Conservation (phyloP, 2,797 vertebrate species). For the Heterohyrax brucei region DNA sequence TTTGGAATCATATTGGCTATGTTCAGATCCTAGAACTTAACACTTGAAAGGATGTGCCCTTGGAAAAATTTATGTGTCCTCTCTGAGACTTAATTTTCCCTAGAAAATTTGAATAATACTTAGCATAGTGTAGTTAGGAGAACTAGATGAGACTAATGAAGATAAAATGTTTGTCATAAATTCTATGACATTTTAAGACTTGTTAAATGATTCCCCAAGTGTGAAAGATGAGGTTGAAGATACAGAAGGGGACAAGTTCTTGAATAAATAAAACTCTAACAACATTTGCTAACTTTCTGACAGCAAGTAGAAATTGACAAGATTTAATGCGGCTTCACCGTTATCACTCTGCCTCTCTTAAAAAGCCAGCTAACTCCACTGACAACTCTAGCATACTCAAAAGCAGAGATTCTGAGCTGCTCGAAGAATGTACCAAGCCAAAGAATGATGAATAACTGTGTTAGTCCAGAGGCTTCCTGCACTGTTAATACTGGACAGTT, state of each 20-base stretch:
- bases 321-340: not conserved
- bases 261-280: not conserved
- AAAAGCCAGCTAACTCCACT: not conserved
- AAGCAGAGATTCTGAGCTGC: not conserved
- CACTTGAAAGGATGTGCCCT: not conserved
- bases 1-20: not conserved
- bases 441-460: not conserved
- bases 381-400: not conserved
- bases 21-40: conserved; percentile 10
- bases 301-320: not conserved
- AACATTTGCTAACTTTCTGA: not conserved
- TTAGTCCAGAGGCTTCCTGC: not conserved
- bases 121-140: not conserved
- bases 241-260: not conserved
- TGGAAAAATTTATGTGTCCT: not conserved
- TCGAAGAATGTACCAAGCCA: not conserved
- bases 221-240: not conserved
- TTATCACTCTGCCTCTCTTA: not conserved
- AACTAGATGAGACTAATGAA: not conserved
- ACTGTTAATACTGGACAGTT: not conserved
- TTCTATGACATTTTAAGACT: not conserved
- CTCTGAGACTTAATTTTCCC: conserved; percentile 18
- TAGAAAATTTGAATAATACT: not conserved
- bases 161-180: not conserved
- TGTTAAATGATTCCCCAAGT: not conserved